phyloP scores from a whole-genome alignment of 2,113 vertebrate genomes.

The Engraulis encrasicolus region DNA sequence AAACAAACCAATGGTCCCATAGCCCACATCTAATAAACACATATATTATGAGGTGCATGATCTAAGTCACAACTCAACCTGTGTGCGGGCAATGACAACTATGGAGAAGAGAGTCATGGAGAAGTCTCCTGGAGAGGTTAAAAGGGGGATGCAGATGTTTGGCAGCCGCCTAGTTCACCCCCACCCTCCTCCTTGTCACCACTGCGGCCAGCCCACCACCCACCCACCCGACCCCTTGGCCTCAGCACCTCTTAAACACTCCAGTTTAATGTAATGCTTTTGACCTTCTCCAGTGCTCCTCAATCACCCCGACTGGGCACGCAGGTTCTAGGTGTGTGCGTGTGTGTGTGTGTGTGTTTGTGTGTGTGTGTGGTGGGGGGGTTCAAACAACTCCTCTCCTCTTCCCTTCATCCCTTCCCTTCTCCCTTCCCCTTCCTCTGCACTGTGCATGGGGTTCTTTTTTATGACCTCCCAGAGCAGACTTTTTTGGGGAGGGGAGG shows the following conservation, averaged over 20 bases:
- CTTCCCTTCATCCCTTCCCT: too few relatives aligned
- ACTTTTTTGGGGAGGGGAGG: constrained; percentile 56
- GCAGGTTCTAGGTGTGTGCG: constrained; percentile 57
- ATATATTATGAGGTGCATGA: not conserved
- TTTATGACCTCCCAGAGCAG: constrained; percentile 53
- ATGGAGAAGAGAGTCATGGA: not conserved
- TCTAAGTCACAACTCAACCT: not conserved
- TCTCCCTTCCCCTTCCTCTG: not conserved
- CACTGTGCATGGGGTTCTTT: constrained; percentile 32
- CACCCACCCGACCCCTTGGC: constrained; percentile 43
- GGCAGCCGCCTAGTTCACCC: constrained; percentile 63
- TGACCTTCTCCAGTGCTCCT: constrained; percentile 57
- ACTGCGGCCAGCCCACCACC: not conserved
- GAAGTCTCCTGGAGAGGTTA: not conserved
- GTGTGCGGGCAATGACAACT: not conserved
- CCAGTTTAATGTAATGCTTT: constrained; percentile 66
- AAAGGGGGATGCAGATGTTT: constrained; percentile 65
- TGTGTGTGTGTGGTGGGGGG: too few relatives aligned
- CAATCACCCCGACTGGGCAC: constrained; percentile 47
- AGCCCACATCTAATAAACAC: not conserved
- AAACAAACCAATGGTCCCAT: too few relatives aligned
- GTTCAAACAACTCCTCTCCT: not conserved
- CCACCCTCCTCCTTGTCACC: not conserved
- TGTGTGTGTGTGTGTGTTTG: too few relatives aligned
- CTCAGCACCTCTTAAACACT: constrained; percentile 76